Conservation (phyloP, 2,113 vertebrate species). For the Oryzias melastigma region DNA sequence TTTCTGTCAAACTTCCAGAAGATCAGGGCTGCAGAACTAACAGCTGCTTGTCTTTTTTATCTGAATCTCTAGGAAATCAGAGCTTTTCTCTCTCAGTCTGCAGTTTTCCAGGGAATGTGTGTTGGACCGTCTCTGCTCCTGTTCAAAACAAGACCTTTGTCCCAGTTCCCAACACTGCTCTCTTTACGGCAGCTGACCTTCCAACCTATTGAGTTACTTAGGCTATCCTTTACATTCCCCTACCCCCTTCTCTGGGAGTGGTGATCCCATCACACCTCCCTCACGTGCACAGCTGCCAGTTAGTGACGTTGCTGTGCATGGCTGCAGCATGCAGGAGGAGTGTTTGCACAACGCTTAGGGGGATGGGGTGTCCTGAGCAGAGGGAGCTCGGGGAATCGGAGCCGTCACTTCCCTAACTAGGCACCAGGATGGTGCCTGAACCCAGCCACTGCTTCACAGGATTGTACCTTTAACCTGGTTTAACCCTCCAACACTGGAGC, state of each 20-base stretch:
- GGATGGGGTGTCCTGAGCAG: conserved; percentile 8
- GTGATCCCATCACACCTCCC: conserved; percentile 38
- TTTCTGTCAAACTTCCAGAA: too few relatives aligned
- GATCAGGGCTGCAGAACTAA: too few relatives aligned
- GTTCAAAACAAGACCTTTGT: conserved; percentile 78
- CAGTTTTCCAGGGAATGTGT: background rate
- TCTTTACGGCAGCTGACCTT: conserved; percentile 14
- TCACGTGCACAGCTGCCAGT: conserved; percentile 65
- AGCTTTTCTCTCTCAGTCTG: conserved; percentile 38
- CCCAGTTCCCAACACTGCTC: conserved; percentile 67
- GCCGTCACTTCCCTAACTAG: too few relatives aligned
- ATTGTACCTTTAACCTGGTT: too few relatives aligned
- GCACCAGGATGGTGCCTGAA: too few relatives aligned
- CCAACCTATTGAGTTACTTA: conserved; percentile 40
- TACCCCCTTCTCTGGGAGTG: conserved; percentile 1
- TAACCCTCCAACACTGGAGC: too few relatives aligned
- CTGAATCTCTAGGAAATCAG: background rate
- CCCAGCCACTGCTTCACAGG: too few relatives aligned
- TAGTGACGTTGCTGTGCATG: conserved; percentile 59
- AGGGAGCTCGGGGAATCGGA: conserved; percentile 9
- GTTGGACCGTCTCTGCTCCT: background rate
- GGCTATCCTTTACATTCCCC: conserved; percentile 41
- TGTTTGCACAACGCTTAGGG: conserved; percentile 34
- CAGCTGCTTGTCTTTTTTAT: too few relatives aligned
- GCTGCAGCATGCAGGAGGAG: conserved; percentile 43